Percentiles rank a stretch among this genome's conserved stretches.
phyloP scores from a whole-genome alignment of 2,888 invertebrate species.

The Drosophila cracens region DNA sequence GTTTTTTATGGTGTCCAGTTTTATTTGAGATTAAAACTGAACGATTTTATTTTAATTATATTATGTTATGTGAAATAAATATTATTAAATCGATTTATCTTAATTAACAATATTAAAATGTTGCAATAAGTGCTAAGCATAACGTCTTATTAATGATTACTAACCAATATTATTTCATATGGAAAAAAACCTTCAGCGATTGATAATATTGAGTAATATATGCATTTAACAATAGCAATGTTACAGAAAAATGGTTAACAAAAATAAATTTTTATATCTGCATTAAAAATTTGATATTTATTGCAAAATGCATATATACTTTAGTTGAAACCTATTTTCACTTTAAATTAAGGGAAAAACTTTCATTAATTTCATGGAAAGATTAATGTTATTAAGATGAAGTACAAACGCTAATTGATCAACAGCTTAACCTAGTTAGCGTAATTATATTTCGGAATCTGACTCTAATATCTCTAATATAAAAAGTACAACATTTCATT shows the following conservation, averaged over 20 bases:
- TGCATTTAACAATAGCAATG: background rate
- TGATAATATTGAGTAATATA: background rate
- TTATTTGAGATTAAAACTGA: background rate
- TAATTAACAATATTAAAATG: fast-evolving
- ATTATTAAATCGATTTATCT: background rate
- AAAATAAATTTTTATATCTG: background rate
- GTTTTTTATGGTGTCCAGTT: background rate
- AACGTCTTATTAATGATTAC: background rate
- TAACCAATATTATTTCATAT: background rate
- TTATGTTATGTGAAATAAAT: no score
- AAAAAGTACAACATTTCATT: constrained; percentile 1
- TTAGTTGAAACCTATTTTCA: background rate
- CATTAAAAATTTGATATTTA: fast-evolving
- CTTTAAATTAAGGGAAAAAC: background rate
- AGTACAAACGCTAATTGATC: background rate
- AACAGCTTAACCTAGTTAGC: constrained; percentile 14
- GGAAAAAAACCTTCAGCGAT: background rate
- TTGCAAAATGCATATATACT: background rate
- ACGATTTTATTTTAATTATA: background rate
- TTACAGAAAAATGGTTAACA: fast-evolving
- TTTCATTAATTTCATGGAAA: background rate
- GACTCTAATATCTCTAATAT: background rate
- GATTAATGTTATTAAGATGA: background rate
- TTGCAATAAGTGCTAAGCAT: background rate
- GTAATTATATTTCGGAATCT: background rate